Evolutionary conservation across 2,113 vertebrate genomes (phyloP).

Genomic region (Carassius gibelio): DNA sequence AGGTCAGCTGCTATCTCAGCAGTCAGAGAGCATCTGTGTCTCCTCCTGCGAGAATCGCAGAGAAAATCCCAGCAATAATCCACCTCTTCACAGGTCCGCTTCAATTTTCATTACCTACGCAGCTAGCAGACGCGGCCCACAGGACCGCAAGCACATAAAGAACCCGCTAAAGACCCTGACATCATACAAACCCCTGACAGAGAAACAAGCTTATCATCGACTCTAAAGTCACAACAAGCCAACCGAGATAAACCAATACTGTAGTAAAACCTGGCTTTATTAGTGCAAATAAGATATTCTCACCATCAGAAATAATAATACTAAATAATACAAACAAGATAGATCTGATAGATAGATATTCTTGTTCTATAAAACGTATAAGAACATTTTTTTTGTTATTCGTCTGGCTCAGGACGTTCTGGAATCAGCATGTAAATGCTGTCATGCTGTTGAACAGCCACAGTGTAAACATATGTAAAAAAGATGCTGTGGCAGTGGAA

Average conservation of each 20-base stretch:
- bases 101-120: conserved; percentile 20
- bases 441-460: neutral
- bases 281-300: neutral
- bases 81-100: conserved; percentile 41
- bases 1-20: conserved; percentile 11
- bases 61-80: conserved; percentile 37
- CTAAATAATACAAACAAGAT: too few species aligned
- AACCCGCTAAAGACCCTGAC: neutral
- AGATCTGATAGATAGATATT: too few species aligned
- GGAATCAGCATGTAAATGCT: neutral
- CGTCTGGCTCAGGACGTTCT: neutral
- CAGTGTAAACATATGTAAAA: conserved; percentile 15
- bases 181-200: neutral
- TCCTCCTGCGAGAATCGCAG: neutral
- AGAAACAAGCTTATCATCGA: conserved; percentile 3
- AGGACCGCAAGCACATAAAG: neutral
- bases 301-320: neutral
- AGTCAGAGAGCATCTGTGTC: conserved; percentile 21
- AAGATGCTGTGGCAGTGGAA: neutral
- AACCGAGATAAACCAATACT: neutral
- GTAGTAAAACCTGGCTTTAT: neutral
- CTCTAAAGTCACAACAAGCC: neutral
- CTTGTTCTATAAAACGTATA: neutral
- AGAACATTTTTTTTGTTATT: neutral
- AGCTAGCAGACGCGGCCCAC: neutral